A percentile compares a stretch with the other conserved stretches of the same genome.
Conservation (phyloP, 1,140 invertebrate species). For the Riptortus pedestris region DNA sequence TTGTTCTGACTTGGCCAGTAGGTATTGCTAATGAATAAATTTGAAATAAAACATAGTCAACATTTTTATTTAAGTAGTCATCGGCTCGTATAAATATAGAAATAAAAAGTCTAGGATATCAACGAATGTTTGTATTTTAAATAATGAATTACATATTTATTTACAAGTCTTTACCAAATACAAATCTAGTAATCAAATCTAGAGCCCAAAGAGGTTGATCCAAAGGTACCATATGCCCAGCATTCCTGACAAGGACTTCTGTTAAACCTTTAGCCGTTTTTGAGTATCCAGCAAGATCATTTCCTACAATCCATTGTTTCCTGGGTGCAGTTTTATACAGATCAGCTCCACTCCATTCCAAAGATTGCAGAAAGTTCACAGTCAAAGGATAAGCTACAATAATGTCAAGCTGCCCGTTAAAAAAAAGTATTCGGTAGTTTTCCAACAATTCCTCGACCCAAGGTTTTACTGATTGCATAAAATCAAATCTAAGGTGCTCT, state of each 20-base stretch:
- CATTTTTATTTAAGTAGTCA: no score
- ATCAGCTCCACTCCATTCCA: slow-evolving; percentile 39
- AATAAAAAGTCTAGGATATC: no score
- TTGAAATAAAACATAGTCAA: no score
- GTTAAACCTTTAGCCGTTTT: slow-evolving; percentile 45
- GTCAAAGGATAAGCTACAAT: slow-evolving; percentile 72
- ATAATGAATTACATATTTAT: no score
- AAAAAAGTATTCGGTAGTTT: slow-evolving; percentile 59
- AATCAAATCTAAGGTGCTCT: slow-evolving; percentile 58
- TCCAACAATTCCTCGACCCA: slow-evolving; percentile 58
- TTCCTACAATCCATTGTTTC: slow-evolving; percentile 40
- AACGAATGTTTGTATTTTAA: no score
- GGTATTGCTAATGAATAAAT: no score
- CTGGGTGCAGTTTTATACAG: slow-evolving; percentile 37
- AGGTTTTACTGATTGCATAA: slow-evolving; percentile 71
- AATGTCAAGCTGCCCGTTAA: slow-evolving; percentile 78
- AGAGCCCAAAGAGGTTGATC: slow-evolving; percentile 54
- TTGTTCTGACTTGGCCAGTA: no score
- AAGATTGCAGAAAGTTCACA: slow-evolving; percentile 50
- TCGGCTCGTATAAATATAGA: no score
- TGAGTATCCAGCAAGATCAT: slow-evolving; percentile 48
- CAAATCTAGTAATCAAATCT: slow-evolving; percentile 65
- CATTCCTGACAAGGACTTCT: slow-evolving; percentile 50
- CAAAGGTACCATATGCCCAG: slow-evolving; percentile 55
- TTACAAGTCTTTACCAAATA: not conserved